Evolutionary conservation across 2,888 invertebrate genomes (phyloP), one percentile per base, ranked within the genome.

Genomic region (Petrolisthes cinctipes): DNA sequence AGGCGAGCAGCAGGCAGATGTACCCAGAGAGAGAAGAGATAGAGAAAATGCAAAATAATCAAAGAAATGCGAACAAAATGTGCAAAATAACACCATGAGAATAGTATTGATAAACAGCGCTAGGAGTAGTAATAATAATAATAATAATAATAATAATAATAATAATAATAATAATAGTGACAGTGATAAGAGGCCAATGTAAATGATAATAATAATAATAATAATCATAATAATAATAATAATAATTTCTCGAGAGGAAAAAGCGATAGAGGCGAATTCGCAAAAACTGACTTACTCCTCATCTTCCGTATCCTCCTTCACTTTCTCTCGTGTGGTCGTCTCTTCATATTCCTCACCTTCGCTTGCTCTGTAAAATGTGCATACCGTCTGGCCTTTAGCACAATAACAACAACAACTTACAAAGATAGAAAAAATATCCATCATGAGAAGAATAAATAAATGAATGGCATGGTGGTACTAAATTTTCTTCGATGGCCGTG

Each of bases 241-340:
- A 61, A 61, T 61, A 14, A 14, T 37, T 76, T 20, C 76, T 76
- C 37, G 20, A 51, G 51, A 20, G 9, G 76, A 75, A 75, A n/a
- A 9, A 75, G 75, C 11, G 37, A 75, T 37, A 17, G 9, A 75
- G 75, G 14, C 3, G 37, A 17, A 75, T 9, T 37, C 79, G n/a
- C 37, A 66, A 17, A 23, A 57, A 66, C 54, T 20, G 82, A 86
- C 90, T 90, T 88, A 90, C 90, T 90, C 90, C 71, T 90, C 90
- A n/a, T 90, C 90, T 5, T 88, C 90, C 11, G 86, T 87, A 88
- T 90, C 90, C 51, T 80, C 86, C 82, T 53, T 86, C 51, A 82
- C 86, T 82, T 86, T 86, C 61, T 61, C 51, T 73, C 66, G 5
- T 14, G 71, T 71, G 14, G 78, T 54, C 1, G 53, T 53, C 78